Conservation (phyloP, 2,797 vertebrate genomes). For the Lithobates sylvaticus region DNA sequence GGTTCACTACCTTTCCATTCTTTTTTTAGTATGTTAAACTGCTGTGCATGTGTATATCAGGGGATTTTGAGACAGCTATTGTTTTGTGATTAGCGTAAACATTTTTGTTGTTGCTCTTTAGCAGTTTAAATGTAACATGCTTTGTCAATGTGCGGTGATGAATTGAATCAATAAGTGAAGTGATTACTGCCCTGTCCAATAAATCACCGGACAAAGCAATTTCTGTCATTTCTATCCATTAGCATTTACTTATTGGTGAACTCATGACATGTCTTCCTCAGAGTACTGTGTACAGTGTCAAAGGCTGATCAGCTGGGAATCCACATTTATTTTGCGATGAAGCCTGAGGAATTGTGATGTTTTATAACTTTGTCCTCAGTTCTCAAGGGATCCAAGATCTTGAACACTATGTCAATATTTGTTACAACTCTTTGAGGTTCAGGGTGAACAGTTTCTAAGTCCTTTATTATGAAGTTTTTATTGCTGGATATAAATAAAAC, state of each 20-base stretch:
- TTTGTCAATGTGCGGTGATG: constrained; percentile 47
- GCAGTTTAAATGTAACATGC: constrained; percentile 37
- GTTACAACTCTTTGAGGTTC: neutral
- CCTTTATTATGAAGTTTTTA: neutral
- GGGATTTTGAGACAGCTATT: neutral
- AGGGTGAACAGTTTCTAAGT: neutral
- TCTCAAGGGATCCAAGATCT: neutral
- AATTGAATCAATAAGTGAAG: constrained; percentile 58
- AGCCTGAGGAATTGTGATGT: constrained; percentile 4
- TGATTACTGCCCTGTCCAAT: constrained; percentile 51
- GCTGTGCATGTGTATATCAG: neutral
- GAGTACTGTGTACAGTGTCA: constrained; percentile 12
- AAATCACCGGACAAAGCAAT: constrained; percentile 50
- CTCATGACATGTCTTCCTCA: constrained; percentile 43
- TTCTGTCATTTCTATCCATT: constrained; percentile 44
- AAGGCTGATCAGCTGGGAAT: constrained; percentile 20
- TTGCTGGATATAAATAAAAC: neutral
- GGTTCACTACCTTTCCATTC: neutral
- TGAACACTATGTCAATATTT: constrained; percentile 24
- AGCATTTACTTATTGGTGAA: constrained; percentile 57
- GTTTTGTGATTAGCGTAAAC: constrained; percentile 39
- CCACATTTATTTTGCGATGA: constrained; percentile 24
- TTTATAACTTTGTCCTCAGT: constrained; percentile 17
- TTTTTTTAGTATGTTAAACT: constrained; percentile 8
- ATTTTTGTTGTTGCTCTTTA: constrained; percentile 47